Base-by-base conservation (phyloP, 1,140 invertebrate species). In the Chelonus insularis region DNA sequence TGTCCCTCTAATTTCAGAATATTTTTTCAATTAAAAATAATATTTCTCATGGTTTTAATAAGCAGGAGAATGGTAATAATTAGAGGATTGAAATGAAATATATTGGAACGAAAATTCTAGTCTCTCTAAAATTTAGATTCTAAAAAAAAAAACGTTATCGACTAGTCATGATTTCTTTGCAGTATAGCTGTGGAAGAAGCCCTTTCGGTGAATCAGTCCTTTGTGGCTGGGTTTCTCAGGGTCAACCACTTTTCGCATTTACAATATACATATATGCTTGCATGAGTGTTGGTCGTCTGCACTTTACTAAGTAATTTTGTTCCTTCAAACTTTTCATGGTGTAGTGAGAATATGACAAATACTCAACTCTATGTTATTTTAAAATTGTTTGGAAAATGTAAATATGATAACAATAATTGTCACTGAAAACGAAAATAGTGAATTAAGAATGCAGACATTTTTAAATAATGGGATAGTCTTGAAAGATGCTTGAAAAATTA, bases 171-270 rank as follows among this genome's bases (percentile, higher is more conserved):
- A 23, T 18, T 56, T 50, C 20, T 54, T 36, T 48, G 52, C 51
- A 32, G 54, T 56, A 32, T 29, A 57, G 45, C 62, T 60, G 56
- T 60, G 63, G 63, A 67, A 67, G 70, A n/a, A n/a, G n/a, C 70
- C 67, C 69, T 68, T 52, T 69, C 66, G 70, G 72, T 79, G 78
- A 79, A 76, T 80, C 78, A 78, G 77, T 79, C 75, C 75, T 79
- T 80, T 79, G 74, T 78, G 72, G 72, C 69, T 67, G 72, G 70
- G 71, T 72, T 66, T 75, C 72, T 80, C 79, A 81, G 79, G 79
- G 79, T 80, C 79, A 81, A 79, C 79, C 74, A 74, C 77, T 81
- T 81, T 81, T 65, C 74, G 74, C 64, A 25, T 67, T 68, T 39
- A 67, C 68, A 62, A 64, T n/a, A n/a, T n/a, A n/a, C n/a, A 68